Conservation (phyloP, 2,888 invertebrate genomes). For the Sabellastarte sp. region DNA sequence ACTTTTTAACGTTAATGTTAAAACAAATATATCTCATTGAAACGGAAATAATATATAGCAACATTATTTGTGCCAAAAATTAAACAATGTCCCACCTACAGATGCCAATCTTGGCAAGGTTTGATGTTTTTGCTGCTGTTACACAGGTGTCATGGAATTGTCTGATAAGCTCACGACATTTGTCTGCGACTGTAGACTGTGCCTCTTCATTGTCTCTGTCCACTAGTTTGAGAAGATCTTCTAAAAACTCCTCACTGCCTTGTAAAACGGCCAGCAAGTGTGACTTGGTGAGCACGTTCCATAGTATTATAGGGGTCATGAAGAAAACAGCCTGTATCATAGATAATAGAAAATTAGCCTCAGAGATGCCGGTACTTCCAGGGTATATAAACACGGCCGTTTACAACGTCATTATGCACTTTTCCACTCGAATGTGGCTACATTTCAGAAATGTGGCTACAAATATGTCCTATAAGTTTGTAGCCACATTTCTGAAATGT, state of each 20-base stretch:
- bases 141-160: constrained; percentile 18
- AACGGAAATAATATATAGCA: too few species aligned
- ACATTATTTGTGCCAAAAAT: too few species aligned
- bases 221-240: neutral
- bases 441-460: too few species aligned
- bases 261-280: constrained; percentile 13
- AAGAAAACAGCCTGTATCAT: constrained; percentile 11
- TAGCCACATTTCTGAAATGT: too few species aligned
- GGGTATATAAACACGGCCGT: too few species aligned
- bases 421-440: too few species aligned
- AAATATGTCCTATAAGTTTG: too few species aligned
- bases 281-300: constrained; percentile 20
- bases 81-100: neutral
- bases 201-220: neutral
- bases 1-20: too few species aligned
- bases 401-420: too few species aligned
- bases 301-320: constrained; percentile 16
- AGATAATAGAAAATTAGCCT: neutral
- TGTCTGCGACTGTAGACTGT: neutral
- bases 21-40: too few species aligned
- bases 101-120: neutral
- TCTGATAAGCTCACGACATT: constrained; percentile 5
- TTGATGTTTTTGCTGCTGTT: constrained; percentile 3
- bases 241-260: constrained; percentile 18
- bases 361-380: too few species aligned